These are phyloP conservation scores for Dasysyrphus tricinctus DNA, from an alignment of 2,888 invertebrate genomes.

Conservation along the genomic window DNA sequence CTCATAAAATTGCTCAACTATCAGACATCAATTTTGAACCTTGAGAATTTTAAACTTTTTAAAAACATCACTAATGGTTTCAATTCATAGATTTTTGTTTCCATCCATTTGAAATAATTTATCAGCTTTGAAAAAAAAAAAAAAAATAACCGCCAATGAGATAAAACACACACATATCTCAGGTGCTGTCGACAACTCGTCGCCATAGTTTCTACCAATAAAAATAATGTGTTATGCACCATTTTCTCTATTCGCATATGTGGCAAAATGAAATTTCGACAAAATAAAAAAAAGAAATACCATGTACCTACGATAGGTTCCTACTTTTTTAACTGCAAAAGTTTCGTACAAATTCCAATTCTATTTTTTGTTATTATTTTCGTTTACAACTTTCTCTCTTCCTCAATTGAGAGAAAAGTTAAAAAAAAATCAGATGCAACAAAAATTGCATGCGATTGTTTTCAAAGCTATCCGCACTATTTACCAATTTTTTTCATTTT, in stretches of 20 bases:
- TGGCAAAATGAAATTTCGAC: conserved; percentile 9
- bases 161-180: conserved; percentile 25
- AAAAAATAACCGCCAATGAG: conserved; percentile 7
- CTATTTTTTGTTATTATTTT: conserved; percentile 20
- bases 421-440: conserved; percentile 25
- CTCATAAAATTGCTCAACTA: background rate
- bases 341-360: conserved; percentile 58
- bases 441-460: conserved; percentile 65
- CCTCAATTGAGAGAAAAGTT: conserved; percentile 30
- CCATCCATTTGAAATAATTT: conserved; percentile 56
- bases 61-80: conserved; percentile 13
- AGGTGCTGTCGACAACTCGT: conserved; percentile 74
- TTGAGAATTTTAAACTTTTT: conserved; percentile 7
- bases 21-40: conserved; percentile 19
- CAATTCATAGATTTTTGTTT: background rate
- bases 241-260: conserved; percentile 52
- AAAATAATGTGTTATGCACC: conserved; percentile 64
- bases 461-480: conserved; percentile 60
- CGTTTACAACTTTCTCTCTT: conserved; percentile 29
- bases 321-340: conserved; percentile 72
- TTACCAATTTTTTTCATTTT: conserved; percentile 50
- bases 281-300: conserved; percentile 3
- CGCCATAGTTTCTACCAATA: conserved; percentile 41
- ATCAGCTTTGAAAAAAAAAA: conserved; percentile 21
- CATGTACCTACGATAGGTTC: conserved; percentile 33